These are phyloP conservation scores for Delphinapterus leucas DNA, from an alignment of 2,113 vertebrate species.

Conservation along the genomic window DNA sequence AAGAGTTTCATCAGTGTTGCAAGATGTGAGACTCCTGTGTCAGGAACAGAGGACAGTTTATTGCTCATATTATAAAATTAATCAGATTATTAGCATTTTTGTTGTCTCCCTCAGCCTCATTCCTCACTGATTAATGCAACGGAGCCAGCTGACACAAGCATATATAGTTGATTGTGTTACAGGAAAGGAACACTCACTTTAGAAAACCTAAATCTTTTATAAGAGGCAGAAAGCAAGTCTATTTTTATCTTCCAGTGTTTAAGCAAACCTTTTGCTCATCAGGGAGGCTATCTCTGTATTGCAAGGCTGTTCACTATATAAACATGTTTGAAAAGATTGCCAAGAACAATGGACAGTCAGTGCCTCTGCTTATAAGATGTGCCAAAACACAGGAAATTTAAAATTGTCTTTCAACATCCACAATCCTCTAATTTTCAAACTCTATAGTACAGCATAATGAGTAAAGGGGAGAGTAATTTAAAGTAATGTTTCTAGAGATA, in stretches of 20 bases:
- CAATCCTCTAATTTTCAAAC: background rate
- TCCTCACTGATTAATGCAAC: background rate
- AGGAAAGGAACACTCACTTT: background rate
- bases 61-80: background rate
- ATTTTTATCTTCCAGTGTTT: background rate
- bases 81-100: background rate
- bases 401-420: background rate
- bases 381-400: background rate
- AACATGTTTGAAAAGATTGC: background rate
- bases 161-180: background rate
- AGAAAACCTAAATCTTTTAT: background rate
- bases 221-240: background rate
- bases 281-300: background rate
- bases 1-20: background rate
- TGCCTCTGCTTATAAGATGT: background rate
- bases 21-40: background rate
- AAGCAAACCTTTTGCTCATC: background rate
- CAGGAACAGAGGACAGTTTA: background rate
- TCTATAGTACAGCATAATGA: background rate
- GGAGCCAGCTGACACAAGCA: background rate
- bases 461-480: background rate
- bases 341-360: fast-evolving
- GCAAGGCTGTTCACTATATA: background rate
- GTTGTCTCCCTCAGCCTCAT: background rate
- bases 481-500: background rate